A percentile compares a stretch with the other conserved stretches of the same genome.
Evolutionary conservation across 2,797 vertebrate genomes (phyloP).

Genomic region (Scomberomorus guttatus): DNA sequence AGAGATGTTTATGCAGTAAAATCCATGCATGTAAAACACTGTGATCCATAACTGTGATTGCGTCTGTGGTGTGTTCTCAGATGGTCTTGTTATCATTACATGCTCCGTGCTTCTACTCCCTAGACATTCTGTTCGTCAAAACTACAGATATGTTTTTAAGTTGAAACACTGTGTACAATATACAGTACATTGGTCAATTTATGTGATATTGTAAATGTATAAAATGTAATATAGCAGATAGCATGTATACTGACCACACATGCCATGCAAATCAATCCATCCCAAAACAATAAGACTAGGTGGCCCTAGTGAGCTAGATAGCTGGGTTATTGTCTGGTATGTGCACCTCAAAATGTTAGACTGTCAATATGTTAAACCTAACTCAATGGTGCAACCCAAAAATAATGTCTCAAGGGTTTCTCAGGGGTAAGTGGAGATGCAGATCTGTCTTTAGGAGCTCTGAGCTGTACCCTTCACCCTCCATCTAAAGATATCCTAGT

Average conservation of each 20-base stretch:
- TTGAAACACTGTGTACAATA: background rate
- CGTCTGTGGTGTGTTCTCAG: constrained; percentile 19
- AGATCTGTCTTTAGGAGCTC: background rate
- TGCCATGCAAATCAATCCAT: background rate
- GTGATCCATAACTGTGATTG: constrained; percentile 60
- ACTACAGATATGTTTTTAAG: constrained; percentile 16
- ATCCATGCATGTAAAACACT: constrained; percentile 47
- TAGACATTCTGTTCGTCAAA: constrained; percentile 38
- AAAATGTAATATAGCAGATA: constrained; percentile 5
- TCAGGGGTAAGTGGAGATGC: background rate
- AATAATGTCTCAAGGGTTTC: too few relatives aligned
- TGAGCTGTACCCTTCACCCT: background rate
- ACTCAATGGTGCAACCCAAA: too few relatives aligned
- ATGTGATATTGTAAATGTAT: constrained; percentile 7
- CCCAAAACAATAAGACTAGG: background rate
- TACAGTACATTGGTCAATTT: background rate
- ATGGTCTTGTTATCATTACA: constrained; percentile 42
- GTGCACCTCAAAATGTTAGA: too few relatives aligned
- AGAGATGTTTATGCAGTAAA: constrained; percentile 64
- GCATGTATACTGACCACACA: background rate
- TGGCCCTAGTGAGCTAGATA: too few relatives aligned
- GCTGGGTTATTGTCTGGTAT: too few relatives aligned
- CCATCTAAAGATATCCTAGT: constrained; percentile 31
- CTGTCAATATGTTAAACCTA: too few relatives aligned
- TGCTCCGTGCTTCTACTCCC: constrained; percentile 18